A percentile compares a stretch with the other conserved stretches of the same genome.
Conservation (phyloP, 2,797 vertebrate genomes). For the Ara ararauna region DNA sequence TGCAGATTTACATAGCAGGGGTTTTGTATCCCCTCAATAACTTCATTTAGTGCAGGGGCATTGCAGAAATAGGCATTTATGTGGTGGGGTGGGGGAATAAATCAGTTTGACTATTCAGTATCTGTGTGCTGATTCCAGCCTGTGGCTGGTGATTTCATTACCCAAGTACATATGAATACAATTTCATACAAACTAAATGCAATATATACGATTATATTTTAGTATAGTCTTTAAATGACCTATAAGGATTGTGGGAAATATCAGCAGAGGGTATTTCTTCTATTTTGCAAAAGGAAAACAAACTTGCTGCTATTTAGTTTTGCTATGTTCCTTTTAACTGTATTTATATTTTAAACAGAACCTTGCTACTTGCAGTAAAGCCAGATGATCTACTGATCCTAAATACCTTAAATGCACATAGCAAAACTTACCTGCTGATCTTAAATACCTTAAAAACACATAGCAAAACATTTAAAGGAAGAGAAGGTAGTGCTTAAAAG, state of each 20-base stretch:
- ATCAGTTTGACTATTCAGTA: neutral
- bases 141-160: neutral
- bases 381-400: neutral
- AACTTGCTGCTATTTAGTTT: neutral
- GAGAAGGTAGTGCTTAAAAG: neutral
- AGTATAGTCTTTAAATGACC: neutral
- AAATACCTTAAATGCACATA: neutral
- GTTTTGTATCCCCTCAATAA: neutral
- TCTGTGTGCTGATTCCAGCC: neutral
- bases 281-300: neutral
- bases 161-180: neutral
- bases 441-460: neutral
- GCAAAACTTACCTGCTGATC: neutral
- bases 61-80: neutral
- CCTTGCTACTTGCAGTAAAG: neutral
- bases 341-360: neutral
- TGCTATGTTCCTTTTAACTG: neutral
- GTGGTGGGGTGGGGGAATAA: accelerated
- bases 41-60: neutral
- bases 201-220: neutral
- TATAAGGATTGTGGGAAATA: neutral
- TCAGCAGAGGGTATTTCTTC: neutral
- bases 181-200: neutral
- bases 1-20: neutral
- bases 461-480: neutral